Percentiles rank a stretch among this genome's conserved stretches.
Conservation (phyloP, 2,797 vertebrate species). For the Lerista edwardsae region DNA sequence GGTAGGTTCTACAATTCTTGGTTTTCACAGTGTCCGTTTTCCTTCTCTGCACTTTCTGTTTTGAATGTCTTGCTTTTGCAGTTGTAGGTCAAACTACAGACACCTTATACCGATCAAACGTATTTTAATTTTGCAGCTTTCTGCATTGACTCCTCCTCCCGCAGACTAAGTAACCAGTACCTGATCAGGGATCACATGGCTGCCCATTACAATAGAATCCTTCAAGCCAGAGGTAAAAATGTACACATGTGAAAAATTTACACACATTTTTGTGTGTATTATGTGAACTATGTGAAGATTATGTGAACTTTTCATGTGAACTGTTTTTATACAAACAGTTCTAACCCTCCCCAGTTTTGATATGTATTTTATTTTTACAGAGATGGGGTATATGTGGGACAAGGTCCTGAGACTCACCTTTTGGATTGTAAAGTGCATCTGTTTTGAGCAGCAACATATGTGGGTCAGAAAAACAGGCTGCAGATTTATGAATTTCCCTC, state of each 20-base stretch:
- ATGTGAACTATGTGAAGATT: too few relatives aligned
- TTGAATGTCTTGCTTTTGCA: constrained; percentile 29
- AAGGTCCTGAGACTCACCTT: background rate
- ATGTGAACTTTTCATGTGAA: too few relatives aligned
- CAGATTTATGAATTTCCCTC: too few relatives aligned
- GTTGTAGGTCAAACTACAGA: constrained; percentile 34
- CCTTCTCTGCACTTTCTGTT: background rate
- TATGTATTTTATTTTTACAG: background rate
- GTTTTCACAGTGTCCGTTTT: background rate
- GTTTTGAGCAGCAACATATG: background rate
- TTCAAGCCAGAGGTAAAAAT: constrained; percentile 92
- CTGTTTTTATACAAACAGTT: constrained; percentile 39
- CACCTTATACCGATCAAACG: constrained; percentile 53
- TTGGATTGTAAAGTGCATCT: background rate
- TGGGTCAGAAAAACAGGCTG: background rate
- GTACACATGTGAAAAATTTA: constrained; percentile 17
- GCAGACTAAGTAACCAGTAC: constrained; percentile 81
- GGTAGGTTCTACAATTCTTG: background rate
- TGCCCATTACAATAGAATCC: constrained; percentile 93
- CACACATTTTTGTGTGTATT: too few relatives aligned
- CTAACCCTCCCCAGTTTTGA: background rate
- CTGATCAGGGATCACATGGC: constrained; percentile 92
- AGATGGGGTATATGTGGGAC: background rate
- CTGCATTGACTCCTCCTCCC: constrained; percentile 82
- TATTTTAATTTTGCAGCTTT: constrained; percentile 83